phyloP scores from a whole-genome alignment of 2,888 invertebrate genomes.

The Yponomeuta sedellus region DNA sequence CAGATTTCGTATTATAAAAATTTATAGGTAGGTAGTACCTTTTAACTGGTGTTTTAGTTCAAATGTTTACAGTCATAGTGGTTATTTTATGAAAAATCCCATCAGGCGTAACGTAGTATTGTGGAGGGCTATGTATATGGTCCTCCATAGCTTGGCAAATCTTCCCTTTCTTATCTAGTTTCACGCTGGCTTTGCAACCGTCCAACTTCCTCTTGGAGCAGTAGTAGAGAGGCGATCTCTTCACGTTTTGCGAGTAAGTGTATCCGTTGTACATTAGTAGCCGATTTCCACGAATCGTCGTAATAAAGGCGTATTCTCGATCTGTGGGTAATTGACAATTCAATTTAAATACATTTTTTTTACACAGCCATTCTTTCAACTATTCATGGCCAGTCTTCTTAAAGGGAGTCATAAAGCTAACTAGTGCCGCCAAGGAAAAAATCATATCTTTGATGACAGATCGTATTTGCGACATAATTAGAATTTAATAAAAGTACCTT shows the following conservation, averaged over 20 bases:
- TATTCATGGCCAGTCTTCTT: too few species aligned
- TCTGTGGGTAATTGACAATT: background rate
- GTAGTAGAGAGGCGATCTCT: slow-evolving; percentile 20
- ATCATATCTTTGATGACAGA: too few species aligned
- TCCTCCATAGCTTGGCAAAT: slow-evolving; percentile 17
- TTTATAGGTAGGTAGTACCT: too few species aligned
- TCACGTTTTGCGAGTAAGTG: slow-evolving; percentile 13
- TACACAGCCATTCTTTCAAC: too few species aligned
- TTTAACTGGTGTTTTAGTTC: too few species aligned
- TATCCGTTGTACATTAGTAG: slow-evolving; percentile 16
- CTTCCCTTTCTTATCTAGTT: slow-evolving; percentile 21
- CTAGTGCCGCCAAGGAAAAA: too few species aligned
- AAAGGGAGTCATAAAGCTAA: too few species aligned
- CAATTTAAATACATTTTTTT: background rate
- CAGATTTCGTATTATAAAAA: too few species aligned
- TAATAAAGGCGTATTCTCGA: background rate
- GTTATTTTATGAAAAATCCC: background rate
- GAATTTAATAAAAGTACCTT: too few species aligned
- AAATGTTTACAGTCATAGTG: too few species aligned
- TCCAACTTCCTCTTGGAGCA: slow-evolving; percentile 18
- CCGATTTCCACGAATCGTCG: slow-evolving; percentile 17
- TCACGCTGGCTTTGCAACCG: slow-evolving; percentile 19
- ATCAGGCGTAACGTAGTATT: background rate
- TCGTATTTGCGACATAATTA: too few species aligned
- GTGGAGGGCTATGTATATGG: slow-evolving; percentile 22